Evolutionary conservation across 2,797 vertebrate species (phyloP), one percentile per base, ranked within the genome.

Genomic region (Platyrinchus mystaceus): DNA sequence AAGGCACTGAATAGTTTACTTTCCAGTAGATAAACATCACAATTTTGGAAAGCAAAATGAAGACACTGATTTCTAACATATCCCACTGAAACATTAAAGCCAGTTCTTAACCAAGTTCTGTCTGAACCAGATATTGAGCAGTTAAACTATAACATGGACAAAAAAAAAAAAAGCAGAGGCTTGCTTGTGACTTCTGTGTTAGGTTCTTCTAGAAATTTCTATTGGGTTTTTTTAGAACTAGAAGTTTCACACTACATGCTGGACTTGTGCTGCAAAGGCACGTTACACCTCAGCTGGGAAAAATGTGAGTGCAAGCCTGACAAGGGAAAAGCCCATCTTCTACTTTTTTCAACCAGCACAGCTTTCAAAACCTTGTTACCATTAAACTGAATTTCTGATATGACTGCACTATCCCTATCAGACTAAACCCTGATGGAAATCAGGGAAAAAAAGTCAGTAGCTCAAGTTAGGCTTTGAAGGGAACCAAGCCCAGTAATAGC

Each of bases 361-460:
- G 34, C 36, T 75, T 89, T 79, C 74, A 71, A 56, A 89, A 67
- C 13, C 9, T 26, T 24, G 10, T 84, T 82, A 70, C 26, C 26
- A 46, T 70, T 68, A 68, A 83, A 49, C 22, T 36, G 34, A 75
- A 37, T 86, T 91, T 86, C 58, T 68, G 50, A 43, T 62, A 60
- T 1, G 4, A 67, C 32, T 10, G 2, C 2, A 3, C 30, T 68
- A 21, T 39, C 19, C 19, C 49, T 37, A 10, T 56, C 0, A 2
- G 15, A 26, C 24, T 58, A 64, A 83, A 67, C 23, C 27, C 23
- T 63, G 36, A 13, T 87, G 52, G 56, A 73, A 82, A 63, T 47
- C 3, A 7, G n/a, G 20, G 43, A 24, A 43, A 34, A 46, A 58
- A 70, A 60, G 18, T 47, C 62, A 62, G 43, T 39, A 84, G 50